Base-by-base conservation (phyloP, 2,113 vertebrate species). In the Vimba vimba region DNA sequence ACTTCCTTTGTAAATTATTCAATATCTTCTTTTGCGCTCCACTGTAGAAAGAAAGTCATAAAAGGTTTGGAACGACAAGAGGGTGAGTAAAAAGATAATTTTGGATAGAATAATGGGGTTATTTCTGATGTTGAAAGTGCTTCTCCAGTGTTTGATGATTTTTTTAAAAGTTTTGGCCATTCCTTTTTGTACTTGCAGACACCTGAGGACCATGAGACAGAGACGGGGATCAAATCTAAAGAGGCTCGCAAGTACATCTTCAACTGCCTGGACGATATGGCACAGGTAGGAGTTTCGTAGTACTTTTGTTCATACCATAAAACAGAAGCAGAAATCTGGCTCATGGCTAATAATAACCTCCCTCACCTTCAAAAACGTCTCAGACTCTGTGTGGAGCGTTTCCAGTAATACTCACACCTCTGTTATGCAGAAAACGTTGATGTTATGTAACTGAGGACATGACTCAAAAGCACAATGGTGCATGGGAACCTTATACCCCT, bases 181-280 rank as follows among this genome's bases (percentile, higher is more conserved):
- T 71, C 1, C n/a, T 78, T 47, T 79, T 62, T 71, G 25, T 87
- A 85, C 87, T 77, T 84, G 47, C 94, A 97, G 96, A 97, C 96
- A 0, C 96, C 96, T 47, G 96, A 97, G 87, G 96, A 97, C 92
- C 96, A 97, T 83, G 96, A 97, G 91, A 93, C 95, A 81, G 96
- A 97, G 93, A 97, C 96, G 0, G 96, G 96, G 81, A 97, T 97
- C 91, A 97, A 97, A 90, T 97, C 96, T 6, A 97, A 97, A 91
- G 96, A 97, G 91, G 96, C 96, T 80, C 95, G 96, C 86, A 97
- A 97, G 93, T 97, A 97, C 91, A 97, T 97, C 92, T 97, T 97
- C 92, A 97, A 97, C 93, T 97, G 96, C 91, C 91, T 97, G 91
- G 96, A 97, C 92, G 96, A 97, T 60, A 97, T 97, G 96, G 96